Base-by-base conservation (phyloP, 2,113 vertebrate species). In the Cyphomyrus plagiostoma region DNA sequence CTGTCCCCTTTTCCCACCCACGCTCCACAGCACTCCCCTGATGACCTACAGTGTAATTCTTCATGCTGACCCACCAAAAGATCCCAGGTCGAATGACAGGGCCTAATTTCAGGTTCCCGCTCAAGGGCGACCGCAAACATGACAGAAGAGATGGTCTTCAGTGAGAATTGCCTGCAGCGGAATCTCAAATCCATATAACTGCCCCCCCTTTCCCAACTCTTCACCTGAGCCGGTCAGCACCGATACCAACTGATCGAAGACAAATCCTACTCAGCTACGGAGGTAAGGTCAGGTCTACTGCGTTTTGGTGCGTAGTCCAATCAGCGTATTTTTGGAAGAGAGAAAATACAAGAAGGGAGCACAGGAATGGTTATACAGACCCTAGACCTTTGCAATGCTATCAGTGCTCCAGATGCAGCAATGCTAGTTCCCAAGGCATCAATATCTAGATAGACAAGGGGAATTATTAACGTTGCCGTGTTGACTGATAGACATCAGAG, bases 41-140 rank as follows among this genome's bases (percentile, higher is more conserved):
- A 92, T 93, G 93, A 85, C 66, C 35, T 21, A 91, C 94, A 94
- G 93, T 56, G 53, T 93, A 89, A 93, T 90, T 87, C 74, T 77
- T 42, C 74, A 42, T 42, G 26, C 74, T 42, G 74, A 77, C 74
- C 74, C 30, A 35, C 74, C 11, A 77, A 39, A 77, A 39, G 74
- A 77, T 77, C 30, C 30, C 82, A 86, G 93, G 93, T 94, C 91
- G 80, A 92, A 90, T 92, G 87, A 88, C 48, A 82, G 50, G n/a
- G 66, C 90, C 91, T 50, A 49, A 49, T 85, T 85, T 85, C 45
- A 50, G 83, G 23, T 49, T 85, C 48, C 45, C 10, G 48, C 45
- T 85, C n/a, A 85, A 50, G 83, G 83, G 46, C 46, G 45, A 21
- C 83, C n/a, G 21, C 46, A 85, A 85, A 85, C n/a, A 49, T 48